Percentiles rank a stretch among this genome's conserved stretches.
These are phyloP conservation scores for Fragum whitleyi DNA, from an alignment of 2,888 invertebrate genomes.

Conservation along the genomic window DNA sequence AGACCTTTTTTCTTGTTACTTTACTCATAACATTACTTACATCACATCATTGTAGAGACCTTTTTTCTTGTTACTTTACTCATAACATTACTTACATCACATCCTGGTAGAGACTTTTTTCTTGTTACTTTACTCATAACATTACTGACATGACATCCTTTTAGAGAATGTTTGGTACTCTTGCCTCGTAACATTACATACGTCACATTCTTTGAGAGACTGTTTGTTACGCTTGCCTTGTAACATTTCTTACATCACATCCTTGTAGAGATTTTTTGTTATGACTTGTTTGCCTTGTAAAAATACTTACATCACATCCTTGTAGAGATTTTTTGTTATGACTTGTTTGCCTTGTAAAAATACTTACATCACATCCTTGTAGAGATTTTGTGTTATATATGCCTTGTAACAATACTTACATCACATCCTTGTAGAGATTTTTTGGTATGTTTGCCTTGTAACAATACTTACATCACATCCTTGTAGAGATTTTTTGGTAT, in stretches of 20 bases:
- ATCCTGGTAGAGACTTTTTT: conserved; percentile 94
- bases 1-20: conserved; percentile 94
- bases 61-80: no score
- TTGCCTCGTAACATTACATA: no score
- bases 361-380: conserved; percentile 91
- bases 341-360: no score
- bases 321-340: conserved; percentile 94
- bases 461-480: conserved; percentile 92
- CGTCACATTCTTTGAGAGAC: conserved; percentile 94
- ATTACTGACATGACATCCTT: conserved; percentile 92
- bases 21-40: no score
- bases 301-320: conserved; percentile 91
- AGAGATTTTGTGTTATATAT: conserved; percentile 95
- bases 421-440: conserved; percentile 96
- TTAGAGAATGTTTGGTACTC: conserved; percentile 94
- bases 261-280: conserved; percentile 94
- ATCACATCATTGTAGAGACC: conserved; percentile 95
- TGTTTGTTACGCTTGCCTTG: no score
- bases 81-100: conserved; percentile 90
- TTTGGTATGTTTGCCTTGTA: no score
- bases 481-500: conserved; percentile 93
- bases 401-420: no score
- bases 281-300: no score
- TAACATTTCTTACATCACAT: conserved; percentile 90
- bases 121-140: no score